Evolutionary conservation across 2,113 vertebrate genomes (phyloP).

Genomic region (Arenaria interpres): DNA sequence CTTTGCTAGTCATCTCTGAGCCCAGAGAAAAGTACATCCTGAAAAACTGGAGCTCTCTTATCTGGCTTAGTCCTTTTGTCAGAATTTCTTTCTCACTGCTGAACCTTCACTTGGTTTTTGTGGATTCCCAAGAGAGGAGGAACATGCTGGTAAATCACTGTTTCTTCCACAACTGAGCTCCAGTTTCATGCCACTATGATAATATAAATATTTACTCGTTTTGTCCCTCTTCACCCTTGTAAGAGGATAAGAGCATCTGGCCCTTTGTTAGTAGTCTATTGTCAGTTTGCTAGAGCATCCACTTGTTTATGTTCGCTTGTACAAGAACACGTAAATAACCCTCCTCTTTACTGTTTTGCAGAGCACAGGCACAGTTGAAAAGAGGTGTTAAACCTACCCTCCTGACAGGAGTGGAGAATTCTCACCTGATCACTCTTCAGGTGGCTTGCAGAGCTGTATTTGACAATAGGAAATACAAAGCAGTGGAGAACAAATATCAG

Average conservation of each 20-base stretch:
- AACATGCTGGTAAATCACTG: not conserved
- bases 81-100: not conserved
- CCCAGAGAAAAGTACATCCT: not conserved
- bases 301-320: not conserved
- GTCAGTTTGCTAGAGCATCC: not conserved
- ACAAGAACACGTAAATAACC: not conserved
- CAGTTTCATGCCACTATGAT: slow-evolving; percentile 12
- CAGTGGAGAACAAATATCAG: not conserved
- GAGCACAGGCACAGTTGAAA: not conserved
- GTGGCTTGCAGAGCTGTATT: not conserved
- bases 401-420: not conserved
- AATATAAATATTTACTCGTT: slow-evolving; percentile 52
- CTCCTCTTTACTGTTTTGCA: not conserved
- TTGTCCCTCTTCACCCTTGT: slow-evolving; percentile 15
- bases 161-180: slow-evolving; percentile 1
- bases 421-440: not conserved
- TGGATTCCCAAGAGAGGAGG: not conserved
- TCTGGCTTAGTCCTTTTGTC: not conserved
- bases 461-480: not conserved
- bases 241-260: slow-evolving; percentile 51
- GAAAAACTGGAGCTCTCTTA: not conserved
- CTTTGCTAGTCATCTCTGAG: not conserved
- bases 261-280: slow-evolving; percentile 1
- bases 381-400: not conserved
- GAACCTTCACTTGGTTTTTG: not conserved